phyloP scores from a whole-genome alignment of 2,797 vertebrate genomes.

The Morus bassanus region DNA sequence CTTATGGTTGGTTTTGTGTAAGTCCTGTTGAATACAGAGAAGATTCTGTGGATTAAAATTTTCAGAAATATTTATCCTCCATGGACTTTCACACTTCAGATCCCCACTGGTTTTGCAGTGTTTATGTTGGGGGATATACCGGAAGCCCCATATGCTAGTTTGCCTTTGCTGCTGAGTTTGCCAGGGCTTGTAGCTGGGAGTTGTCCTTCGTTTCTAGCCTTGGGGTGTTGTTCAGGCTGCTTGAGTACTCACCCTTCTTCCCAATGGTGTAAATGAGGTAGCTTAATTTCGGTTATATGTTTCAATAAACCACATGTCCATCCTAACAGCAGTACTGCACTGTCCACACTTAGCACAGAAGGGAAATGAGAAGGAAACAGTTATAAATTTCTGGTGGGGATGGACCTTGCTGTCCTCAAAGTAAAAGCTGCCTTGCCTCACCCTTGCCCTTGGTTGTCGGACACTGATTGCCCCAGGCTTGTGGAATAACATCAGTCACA shows the following conservation, averaged over 20 bases:
- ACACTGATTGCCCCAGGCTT: neutral
- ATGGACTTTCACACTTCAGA: neutral
- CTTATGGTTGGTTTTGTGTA: neutral
- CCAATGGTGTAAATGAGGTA: neutral
- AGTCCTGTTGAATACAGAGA: neutral
- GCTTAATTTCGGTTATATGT: neutral
- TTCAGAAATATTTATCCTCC: neutral
- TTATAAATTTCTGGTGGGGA: neutral
- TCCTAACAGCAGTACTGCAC: neutral
- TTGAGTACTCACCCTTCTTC: neutral
- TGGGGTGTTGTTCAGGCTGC: neutral
- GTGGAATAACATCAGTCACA: neutral
- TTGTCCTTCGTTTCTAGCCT: neutral
- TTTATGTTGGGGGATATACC: neutral
- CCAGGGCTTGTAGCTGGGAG: neutral
- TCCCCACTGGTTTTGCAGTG: neutral
- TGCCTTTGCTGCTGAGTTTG: neutral
- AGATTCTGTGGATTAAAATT: neutral
- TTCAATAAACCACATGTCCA: neutral
- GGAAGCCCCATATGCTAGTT: neutral
- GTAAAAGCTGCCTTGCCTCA: neutral
- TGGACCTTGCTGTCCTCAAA: neutral
- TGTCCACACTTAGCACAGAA: neutral
- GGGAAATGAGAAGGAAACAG: neutral
- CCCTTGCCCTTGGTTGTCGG: neutral